Evolutionary conservation across 1,140 invertebrate species (phyloP).

Genomic region (Sycophila sp.): DNA sequence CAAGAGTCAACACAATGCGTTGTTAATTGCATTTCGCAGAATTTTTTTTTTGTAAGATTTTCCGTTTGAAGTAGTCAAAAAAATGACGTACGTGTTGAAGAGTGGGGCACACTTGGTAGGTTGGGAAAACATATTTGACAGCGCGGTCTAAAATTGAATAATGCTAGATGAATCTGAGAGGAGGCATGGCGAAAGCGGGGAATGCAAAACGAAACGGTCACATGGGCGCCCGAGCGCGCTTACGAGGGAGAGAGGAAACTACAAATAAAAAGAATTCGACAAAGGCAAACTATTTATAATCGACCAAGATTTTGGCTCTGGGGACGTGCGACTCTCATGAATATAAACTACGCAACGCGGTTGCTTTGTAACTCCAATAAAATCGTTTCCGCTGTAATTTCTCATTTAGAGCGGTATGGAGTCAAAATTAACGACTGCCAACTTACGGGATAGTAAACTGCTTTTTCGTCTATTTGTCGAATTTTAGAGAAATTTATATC

Average conservation of each 20-base stretch:
- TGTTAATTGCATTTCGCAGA: no score
- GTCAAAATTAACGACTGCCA: slow-evolving; percentile 18
- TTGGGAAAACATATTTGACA: no score
- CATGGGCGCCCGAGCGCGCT: not conserved
- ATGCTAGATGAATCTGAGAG: not conserved
- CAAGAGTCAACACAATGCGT: no score
- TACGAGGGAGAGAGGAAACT: slow-evolving; percentile 35
- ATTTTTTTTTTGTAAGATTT: no score
- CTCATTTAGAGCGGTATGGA: slow-evolving; percentile 20
- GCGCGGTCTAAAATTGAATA: not conserved
- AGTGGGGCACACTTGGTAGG: no score
- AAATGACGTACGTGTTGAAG: no score
- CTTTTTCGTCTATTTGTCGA: no score
- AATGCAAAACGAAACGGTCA: slow-evolving; percentile 6
- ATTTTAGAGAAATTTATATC: no score
- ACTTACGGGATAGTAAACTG: no score
- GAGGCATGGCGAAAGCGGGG: not conserved
- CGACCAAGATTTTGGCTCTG: slow-evolving; percentile 37
- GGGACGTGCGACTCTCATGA: slow-evolving; percentile 36
- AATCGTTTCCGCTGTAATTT: slow-evolving; percentile 37
- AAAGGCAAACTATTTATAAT: slow-evolving; percentile 65
- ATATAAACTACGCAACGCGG: slow-evolving; percentile 25
- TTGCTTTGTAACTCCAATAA: slow-evolving; percentile 34
- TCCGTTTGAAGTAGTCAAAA: no score
- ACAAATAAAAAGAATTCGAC: slow-evolving; percentile 53